Evolutionary conservation across 2,888 invertebrate species (phyloP).

Genomic region (Rhodophaea formosa): DNA sequence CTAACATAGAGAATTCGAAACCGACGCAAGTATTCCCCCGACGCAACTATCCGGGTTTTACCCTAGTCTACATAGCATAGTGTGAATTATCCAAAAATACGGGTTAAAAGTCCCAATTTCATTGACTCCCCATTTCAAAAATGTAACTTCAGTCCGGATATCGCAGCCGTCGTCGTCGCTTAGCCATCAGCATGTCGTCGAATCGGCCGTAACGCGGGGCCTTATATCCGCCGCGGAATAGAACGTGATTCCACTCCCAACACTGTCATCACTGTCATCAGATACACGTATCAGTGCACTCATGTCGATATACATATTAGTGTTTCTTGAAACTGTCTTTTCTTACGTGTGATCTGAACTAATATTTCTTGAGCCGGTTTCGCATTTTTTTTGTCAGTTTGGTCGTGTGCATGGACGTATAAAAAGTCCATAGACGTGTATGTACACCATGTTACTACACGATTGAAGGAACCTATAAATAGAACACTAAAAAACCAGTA

Average conservation of each 20-base stretch:
- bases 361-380: background rate
- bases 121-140: no score
- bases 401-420: no score
- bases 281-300: constrained; percentile 28
- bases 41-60: no score
- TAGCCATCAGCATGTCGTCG: constrained; percentile 62
- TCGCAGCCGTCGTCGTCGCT: constrained; percentile 66
- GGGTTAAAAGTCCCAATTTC: no score
- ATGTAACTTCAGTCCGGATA: constrained; percentile 51
- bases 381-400: background rate
- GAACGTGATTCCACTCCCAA: constrained; percentile 68
- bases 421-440: no score
- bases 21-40: no score
- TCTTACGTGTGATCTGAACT: constrained; percentile 1
- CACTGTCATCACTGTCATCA: constrained; percentile 44
- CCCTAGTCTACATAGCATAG: no score
- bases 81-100: no score
- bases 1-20: no score
- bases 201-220: constrained; percentile 61
- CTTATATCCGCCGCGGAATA: constrained; percentile 73
- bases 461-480: no score
- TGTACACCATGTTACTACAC: no score
- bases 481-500: no score
- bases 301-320: constrained; percentile 33
- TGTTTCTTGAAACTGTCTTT: constrained; percentile 18